Percentiles rank a stretch among this genome's conserved stretches.
These are phyloP conservation scores for Recurvirostra avosetta DNA, from an alignment of 2,113 vertebrate species.

Conservation along the genomic window DNA sequence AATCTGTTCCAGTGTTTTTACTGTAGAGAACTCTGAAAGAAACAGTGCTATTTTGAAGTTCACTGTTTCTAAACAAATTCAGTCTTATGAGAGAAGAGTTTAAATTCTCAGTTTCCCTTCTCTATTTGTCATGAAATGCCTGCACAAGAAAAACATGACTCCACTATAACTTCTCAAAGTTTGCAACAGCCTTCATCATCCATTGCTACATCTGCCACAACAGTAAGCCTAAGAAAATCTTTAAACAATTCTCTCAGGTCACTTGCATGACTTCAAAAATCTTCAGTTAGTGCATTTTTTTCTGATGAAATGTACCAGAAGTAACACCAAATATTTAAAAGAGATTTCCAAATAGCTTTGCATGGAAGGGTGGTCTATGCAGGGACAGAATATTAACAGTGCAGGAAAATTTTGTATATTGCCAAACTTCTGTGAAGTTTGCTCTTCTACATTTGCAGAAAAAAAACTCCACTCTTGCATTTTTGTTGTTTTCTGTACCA, in stretches of 20 bases:
- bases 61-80: not conserved
- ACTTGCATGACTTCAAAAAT: not conserved
- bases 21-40: not conserved
- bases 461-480: not conserved
- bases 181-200: not conserved
- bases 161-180: not conserved
- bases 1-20: not conserved
- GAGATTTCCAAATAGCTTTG: not conserved
- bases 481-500: not conserved
- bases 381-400: not conserved
- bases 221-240: not conserved
- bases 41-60: not conserved
- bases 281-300: not conserved
- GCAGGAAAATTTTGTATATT: not conserved
- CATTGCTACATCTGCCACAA: not conserved
- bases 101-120: not conserved
- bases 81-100: not conserved
- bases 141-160: not conserved
- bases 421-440: not conserved
- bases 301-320: not conserved
- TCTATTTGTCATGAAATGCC: not conserved
- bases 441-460: not conserved
- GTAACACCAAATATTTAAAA: not conserved
- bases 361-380: not conserved
- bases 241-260: not conserved